Evolutionary conservation across 2,113 vertebrate genomes (phyloP).

Genomic region (Pangasianodon gigas): DNA sequence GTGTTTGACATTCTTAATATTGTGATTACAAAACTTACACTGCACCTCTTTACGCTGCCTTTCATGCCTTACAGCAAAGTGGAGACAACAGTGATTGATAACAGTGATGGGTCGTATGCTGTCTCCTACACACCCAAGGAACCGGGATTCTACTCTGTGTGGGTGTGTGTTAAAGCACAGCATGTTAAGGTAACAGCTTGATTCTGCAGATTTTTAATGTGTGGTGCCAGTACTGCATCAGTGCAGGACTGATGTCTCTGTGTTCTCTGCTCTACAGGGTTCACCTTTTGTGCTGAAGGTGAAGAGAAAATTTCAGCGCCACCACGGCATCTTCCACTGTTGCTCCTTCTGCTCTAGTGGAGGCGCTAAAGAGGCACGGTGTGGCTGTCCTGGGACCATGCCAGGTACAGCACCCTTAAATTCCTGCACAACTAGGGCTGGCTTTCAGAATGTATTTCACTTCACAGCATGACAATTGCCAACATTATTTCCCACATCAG

Average conservation of each 20-base stretch:
- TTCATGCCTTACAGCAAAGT: slow-evolving; percentile 67
- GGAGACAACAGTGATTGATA: slow-evolving; percentile 77
- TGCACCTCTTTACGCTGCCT: not conserved
- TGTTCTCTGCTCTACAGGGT: slow-evolving; percentile 70
- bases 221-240: too few species aligned
- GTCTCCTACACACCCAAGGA: slow-evolving; percentile 82
- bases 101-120: slow-evolving; percentile 81
- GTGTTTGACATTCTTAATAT: not conserved
- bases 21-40: not conserved
- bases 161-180: slow-evolving; percentile 81
- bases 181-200: slow-evolving; percentile 81
- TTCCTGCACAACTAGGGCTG: not conserved
- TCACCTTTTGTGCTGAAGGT: slow-evolving; percentile 83
- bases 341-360: slow-evolving; percentile 92
- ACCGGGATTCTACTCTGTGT: slow-evolving; percentile 77
- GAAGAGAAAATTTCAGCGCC: slow-evolving; percentile 73
- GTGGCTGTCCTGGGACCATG: slow-evolving; percentile 89
- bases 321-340: slow-evolving; percentile 87
- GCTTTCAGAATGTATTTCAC: not conserved
- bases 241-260: not conserved
- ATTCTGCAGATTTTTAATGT: not conserved
- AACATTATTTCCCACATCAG: too few species aligned
- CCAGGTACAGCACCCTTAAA: slow-evolving; percentile 74
- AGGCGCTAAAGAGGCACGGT: slow-evolving; percentile 84
- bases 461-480: not conserved